phyloP scores from a whole-genome alignment of 2,113 vertebrate species.

The Proteles cristata region DNA sequence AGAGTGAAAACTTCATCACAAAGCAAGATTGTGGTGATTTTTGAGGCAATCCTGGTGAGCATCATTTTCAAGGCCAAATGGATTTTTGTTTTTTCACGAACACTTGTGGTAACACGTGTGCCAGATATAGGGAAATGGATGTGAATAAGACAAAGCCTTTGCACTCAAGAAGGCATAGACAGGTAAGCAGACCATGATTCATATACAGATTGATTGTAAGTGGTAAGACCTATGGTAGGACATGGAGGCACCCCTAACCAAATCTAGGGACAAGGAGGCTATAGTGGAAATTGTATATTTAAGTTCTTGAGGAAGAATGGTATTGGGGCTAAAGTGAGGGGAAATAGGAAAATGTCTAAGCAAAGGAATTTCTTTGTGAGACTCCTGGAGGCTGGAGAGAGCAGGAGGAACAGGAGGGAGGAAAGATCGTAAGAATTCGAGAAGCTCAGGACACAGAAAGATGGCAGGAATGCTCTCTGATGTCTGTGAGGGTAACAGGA shows the following conservation, averaged over 20 bases:
- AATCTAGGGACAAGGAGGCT: background rate
- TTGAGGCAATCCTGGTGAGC: background rate
- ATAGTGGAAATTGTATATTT: background rate
- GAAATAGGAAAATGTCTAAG: background rate
- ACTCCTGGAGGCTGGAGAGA: background rate
- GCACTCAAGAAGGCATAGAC: background rate
- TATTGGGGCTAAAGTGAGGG: background rate
- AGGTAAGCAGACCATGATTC: background rate
- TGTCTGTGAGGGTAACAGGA: background rate
- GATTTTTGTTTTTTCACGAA: background rate
- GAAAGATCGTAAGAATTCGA: background rate
- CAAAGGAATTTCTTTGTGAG: background rate
- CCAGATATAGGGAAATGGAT: no score
- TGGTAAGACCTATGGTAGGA: no score
- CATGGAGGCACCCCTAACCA: background rate
- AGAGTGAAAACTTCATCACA: background rate
- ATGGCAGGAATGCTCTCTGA: background rate
- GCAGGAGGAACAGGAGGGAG: fast-evolving
- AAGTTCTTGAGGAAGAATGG: background rate
- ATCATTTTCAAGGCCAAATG: background rate
- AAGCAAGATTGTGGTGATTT: conserved; percentile 9
- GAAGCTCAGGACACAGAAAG: background rate
- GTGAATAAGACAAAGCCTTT: background rate
- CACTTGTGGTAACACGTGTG: background rate
- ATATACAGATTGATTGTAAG: background rate